These are phyloP conservation scores for Papilio xuthus DNA, from an alignment of 1,140 invertebrate species.

Conservation along the genomic window DNA sequence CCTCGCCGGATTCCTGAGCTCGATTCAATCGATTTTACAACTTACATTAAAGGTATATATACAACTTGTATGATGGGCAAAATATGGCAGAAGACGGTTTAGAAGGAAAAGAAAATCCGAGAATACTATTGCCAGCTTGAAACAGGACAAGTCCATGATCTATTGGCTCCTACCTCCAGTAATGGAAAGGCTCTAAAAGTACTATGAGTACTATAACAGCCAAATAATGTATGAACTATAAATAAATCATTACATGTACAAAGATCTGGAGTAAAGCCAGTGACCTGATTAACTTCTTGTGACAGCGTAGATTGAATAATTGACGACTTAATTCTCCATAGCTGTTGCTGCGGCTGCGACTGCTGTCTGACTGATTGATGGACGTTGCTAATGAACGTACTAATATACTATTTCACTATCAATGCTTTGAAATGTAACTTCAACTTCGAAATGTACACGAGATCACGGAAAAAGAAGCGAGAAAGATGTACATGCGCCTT, in stretches of 20 bases:
- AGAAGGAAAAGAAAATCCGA: too few species aligned
- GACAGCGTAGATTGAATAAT: conserved; percentile 25
- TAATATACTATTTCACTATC: neutral
- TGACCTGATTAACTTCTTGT: conserved; percentile 21
- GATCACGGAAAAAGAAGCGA: neutral
- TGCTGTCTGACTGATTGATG: neutral
- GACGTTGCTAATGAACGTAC: neutral
- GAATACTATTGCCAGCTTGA: too few species aligned
- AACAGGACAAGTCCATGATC: too few species aligned
- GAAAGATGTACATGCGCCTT: neutral
- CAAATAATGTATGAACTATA: too few species aligned
- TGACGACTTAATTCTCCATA: conserved; percentile 20
- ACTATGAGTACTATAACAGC: too few species aligned
- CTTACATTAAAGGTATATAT: neutral
- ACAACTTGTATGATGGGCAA: too few species aligned
- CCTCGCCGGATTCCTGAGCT: conserved; percentile 18
- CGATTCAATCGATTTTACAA: conserved; percentile 16
- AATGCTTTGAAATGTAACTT: neutral
- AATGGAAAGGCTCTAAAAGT: too few species aligned
- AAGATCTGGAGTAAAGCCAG: neutral
- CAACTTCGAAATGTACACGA: neutral
- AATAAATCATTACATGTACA: neutral
- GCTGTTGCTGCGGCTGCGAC: neutral
- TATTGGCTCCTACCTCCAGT: too few species aligned
- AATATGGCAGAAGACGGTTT: too few species aligned